Evolutionary conservation across 2,888 invertebrate species (phyloP).

Genomic region (Keiferia lycopersicella): DNA sequence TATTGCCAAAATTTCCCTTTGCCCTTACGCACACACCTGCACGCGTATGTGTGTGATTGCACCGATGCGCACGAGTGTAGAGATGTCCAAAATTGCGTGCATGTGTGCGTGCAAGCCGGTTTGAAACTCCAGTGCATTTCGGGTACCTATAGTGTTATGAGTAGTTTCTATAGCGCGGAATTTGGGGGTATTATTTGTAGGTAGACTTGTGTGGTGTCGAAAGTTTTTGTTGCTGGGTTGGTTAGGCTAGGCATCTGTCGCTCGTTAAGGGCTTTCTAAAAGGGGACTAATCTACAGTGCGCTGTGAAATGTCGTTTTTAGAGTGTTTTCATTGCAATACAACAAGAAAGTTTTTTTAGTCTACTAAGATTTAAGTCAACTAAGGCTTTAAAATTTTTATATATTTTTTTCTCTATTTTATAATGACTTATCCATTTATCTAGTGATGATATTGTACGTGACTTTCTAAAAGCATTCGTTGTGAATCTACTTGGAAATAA

Average conservation of each 20-base stretch:
- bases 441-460: too few species aligned
- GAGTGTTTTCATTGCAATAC: too few species aligned
- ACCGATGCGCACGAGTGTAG: constrained; percentile 40
- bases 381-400: too few species aligned
- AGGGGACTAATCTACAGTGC: not conserved
- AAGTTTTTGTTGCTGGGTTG: constrained; percentile 25
- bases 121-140: constrained; percentile 59
- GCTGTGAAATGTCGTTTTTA: too few species aligned
- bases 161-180: constrained; percentile 12
- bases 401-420: too few species aligned
- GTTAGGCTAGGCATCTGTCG: constrained; percentile 1
- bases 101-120: constrained; percentile 63
- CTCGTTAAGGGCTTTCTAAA: not conserved
- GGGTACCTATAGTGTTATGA: constrained; percentile 56
- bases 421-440: too few species aligned
- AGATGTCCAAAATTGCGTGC: constrained; percentile 3
- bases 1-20: constrained; percentile 78
- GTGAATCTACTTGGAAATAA: too few species aligned
- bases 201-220: constrained; percentile 14
- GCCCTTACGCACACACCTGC: constrained; percentile 57
- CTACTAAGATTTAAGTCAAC: too few species aligned
- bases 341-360: too few species aligned
- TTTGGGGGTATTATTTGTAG: constrained; percentile 15
- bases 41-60: constrained; percentile 33
- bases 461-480: too few species aligned